Evolutionary conservation across 2,797 vertebrate species (phyloP).

Genomic region (Synaphobranchus kaupii): DNA sequence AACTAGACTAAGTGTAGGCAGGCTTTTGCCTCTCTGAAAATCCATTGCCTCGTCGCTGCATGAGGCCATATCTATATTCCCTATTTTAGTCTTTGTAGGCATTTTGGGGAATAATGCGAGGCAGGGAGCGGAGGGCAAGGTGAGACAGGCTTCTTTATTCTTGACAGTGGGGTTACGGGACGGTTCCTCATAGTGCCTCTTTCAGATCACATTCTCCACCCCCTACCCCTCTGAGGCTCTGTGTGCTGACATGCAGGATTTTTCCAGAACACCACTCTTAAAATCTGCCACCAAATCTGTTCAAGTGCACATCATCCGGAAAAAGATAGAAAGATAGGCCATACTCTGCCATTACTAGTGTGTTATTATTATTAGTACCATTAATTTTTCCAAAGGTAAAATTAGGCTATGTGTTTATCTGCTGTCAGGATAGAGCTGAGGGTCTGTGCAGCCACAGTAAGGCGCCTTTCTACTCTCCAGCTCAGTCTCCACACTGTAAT

Average conservation of each 20-base stretch:
- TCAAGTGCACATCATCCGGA: neutral
- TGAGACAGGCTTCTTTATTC: neutral
- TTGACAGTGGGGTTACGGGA: neutral
- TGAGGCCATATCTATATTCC: neutral
- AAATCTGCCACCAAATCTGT: neutral
- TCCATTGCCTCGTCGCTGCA: neutral
- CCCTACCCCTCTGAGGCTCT: neutral
- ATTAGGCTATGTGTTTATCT: neutral
- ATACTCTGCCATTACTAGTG: neutral
- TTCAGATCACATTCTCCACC: neutral
- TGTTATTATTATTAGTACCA: neutral
- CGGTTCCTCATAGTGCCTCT: neutral
- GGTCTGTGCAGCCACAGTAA: neutral
- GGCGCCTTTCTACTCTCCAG: neutral
- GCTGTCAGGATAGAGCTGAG: neutral
- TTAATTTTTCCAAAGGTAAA: neutral
- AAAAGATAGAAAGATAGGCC: no score
- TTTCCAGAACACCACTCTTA: neutral
- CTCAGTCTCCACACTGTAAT: neutral
- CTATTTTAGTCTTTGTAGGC: neutral
- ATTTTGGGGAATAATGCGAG: neutral
- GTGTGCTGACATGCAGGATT: neutral
- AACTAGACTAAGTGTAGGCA: neutral
- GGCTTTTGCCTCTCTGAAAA: neutral
- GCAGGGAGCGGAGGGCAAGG: neutral